phyloP scores from a whole-genome alignment of 2,113 vertebrate species.

The Macaca nemestrina region DNA sequence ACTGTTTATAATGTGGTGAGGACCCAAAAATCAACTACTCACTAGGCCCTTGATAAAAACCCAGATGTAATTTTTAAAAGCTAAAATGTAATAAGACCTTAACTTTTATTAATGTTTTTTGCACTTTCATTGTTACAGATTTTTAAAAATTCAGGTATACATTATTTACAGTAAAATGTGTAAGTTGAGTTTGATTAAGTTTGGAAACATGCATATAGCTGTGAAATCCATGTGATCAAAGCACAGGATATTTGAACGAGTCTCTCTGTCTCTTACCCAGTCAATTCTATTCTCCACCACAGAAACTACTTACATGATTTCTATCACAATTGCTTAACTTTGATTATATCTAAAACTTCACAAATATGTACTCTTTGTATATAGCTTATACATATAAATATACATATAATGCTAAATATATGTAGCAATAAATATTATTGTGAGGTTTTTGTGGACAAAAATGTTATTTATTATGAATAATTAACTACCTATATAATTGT shows the following conservation, averaged over 20 bases:
- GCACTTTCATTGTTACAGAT: not conserved
- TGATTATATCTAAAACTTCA: not conserved
- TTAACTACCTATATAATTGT: not conserved
- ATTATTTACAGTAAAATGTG: not conserved
- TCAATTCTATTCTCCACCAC: not conserved
- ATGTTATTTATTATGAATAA: not conserved
- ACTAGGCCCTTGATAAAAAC: not conserved
- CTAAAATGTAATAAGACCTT: not conserved
- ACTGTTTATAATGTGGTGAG: not conserved
- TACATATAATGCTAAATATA: too few relatives aligned
- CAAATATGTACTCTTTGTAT: not conserved
- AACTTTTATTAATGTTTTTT: not conserved
- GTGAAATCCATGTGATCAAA: not conserved
- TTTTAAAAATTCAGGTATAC: not conserved
- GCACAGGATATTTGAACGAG: not conserved
- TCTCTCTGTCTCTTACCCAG: not conserved
- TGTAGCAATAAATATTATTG: not conserved
- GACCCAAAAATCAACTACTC: not conserved
- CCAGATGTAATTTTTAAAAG: not conserved
- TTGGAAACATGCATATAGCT: not conserved
- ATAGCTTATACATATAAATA: too few relatives aligned
- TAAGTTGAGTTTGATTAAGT: not conserved
- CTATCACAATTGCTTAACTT: not conserved
- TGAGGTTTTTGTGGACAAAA: not conserved
- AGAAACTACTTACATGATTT: not conserved